These are phyloP conservation scores for Mareca strepera DNA, from an alignment of 2,797 vertebrate species.

Conservation along the genomic window DNA sequence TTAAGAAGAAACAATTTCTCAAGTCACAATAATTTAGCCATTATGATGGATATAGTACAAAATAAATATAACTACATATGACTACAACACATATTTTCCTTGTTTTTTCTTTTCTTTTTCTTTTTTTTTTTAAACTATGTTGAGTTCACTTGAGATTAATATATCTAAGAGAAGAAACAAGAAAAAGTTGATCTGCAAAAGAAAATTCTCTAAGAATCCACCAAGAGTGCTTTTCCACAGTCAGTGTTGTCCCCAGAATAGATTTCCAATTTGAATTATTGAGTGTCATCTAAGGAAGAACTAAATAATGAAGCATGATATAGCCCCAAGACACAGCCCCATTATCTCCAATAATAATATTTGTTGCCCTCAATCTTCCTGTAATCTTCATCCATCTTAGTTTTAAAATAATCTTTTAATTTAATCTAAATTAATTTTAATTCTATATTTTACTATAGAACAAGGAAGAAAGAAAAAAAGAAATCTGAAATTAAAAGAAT, in stretches of 20 bases:
- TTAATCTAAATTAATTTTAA: background rate
- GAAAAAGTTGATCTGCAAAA: background rate
- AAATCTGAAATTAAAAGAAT: background rate
- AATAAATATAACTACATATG: background rate
- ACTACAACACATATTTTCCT: background rate
- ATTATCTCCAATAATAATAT: background rate
- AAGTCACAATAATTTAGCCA: background rate
- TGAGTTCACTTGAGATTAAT: background rate
- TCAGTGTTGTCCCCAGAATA: background rate
- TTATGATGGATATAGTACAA: background rate
- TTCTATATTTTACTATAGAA: background rate
- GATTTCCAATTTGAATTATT: background rate
- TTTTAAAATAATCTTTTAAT: background rate
- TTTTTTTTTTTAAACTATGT: background rate
- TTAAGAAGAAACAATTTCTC: background rate
- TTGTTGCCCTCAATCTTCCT: background rate
- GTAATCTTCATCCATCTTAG: background rate
- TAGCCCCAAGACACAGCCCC: background rate
- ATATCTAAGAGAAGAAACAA: background rate
- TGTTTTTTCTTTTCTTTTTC: background rate
- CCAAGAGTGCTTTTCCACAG: background rate
- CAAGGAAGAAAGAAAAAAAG: background rate
- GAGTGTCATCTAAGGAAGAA: background rate
- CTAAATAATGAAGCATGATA: background rate
- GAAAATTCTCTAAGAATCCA: background rate